Conservation (phyloP, 2,113 vertebrate genomes). For the Channa argus region DNA sequence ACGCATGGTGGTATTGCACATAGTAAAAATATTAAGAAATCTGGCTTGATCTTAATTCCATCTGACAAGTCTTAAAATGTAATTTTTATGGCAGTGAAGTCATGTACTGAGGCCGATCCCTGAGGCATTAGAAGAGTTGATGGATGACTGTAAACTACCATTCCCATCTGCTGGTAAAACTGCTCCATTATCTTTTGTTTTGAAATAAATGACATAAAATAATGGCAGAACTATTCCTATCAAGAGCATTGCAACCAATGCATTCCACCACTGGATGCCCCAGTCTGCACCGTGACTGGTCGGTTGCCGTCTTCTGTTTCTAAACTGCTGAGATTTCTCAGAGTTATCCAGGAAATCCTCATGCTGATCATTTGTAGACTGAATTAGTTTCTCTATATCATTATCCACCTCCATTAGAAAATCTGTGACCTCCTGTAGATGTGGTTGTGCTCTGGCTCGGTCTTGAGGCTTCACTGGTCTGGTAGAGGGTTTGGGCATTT, state of each 20-base stretch:
- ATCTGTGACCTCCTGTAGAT: constrained; percentile 68
- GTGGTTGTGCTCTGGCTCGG: not conserved
- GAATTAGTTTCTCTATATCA: constrained; percentile 85
- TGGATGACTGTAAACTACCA: constrained; percentile 1
- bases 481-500: constrained; percentile 14
- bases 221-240: constrained; percentile 92
- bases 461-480: constrained; percentile 26
- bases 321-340: constrained; percentile 24
- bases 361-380: constrained; percentile 70
- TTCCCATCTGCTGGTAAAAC: constrained; percentile 32
- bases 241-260: constrained; percentile 92
- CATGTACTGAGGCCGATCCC: not conserved
- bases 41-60: constrained; percentile 8
- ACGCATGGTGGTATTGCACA: constrained; percentile 16
- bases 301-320: constrained; percentile 29
- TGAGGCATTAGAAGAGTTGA: constrained; percentile 48
- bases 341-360: constrained; percentile 33
- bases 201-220: constrained; percentile 95
- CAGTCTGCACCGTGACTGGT: constrained; percentile 85
- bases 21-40: constrained; percentile 1
- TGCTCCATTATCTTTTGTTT: constrained; percentile 81
- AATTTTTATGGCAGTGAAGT: too few relatives aligned
- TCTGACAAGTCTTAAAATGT: too few relatives aligned
- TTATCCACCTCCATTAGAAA: constrained; percentile 90
- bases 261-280: constrained; percentile 96